Conservation (phyloP, 2,888 invertebrate species). For the Tyria jacobaeae region DNA sequence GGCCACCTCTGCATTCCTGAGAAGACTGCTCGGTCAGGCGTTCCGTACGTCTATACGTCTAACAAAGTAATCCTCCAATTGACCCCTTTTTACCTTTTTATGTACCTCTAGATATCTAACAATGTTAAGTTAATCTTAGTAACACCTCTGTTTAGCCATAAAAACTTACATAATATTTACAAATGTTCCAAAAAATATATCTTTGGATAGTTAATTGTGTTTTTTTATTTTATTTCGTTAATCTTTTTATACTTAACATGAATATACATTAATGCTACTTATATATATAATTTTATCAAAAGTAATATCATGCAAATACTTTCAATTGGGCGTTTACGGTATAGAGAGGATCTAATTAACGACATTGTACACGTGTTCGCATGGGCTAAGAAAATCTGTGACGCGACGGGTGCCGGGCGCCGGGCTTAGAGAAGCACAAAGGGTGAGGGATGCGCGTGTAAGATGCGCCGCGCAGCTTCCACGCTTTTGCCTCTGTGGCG, state of each 20-base stretch:
- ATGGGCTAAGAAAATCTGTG: slow-evolving; percentile 43
- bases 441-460: slow-evolving; percentile 78
- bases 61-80: no score
- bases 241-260: neutral
- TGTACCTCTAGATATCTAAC: no score
- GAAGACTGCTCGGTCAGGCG: no score
- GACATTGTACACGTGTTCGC: slow-evolving; percentile 44
- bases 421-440: slow-evolving; percentile 57
- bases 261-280: neutral
- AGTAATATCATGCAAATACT: slow-evolving; percentile 5
- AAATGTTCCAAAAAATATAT: neutral
- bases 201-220: neutral
- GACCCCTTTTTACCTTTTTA: no score
- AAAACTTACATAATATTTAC: neutral
- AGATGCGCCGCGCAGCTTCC: slow-evolving; percentile 85
- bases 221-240: neutral
- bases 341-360: slow-evolving; percentile 36
- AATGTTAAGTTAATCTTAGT: no score
- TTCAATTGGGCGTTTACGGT: slow-evolving; percentile 36
- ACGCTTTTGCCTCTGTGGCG: slow-evolving; percentile 72
- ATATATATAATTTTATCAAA: neutral
- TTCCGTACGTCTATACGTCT: no score
- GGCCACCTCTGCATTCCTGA: no score
- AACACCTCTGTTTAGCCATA: neutral
- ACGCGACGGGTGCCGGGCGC: slow-evolving; percentile 46